Percentiles rank a stretch among this genome's conserved stretches.
These are phyloP conservation scores for Anthopleura xanthogrammica DNA, from an alignment of 92 coral and sea anemone species.

Conservation along the genomic window DNA sequence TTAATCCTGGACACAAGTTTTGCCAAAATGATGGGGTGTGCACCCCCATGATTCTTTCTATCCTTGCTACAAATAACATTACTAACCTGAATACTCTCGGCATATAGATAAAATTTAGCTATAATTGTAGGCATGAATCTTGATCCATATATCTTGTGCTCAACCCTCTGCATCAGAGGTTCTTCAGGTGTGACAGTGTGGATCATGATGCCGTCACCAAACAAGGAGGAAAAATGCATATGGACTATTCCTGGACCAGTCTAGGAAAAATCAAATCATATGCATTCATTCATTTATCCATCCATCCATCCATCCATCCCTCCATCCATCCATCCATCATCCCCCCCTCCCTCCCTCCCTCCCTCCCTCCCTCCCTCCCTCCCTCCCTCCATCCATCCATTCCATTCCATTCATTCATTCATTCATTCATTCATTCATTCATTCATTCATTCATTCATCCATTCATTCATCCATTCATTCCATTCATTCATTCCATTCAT, in stretches of 20 bases:
- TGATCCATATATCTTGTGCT: constrained; percentile 61
- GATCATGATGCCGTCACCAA: constrained; percentile 64
- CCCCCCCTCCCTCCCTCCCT: background rate
- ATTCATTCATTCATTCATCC: too few relatives aligned
- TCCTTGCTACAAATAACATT: background rate
- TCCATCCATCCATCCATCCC: background rate
- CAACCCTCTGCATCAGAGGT: constrained; percentile 80
- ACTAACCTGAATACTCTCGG: constrained; percentile 80
- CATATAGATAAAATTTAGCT: constrained; percentile 59
- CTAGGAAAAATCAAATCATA: constrained; percentile 25
- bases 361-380: background rate
- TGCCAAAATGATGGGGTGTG: too few relatives aligned
- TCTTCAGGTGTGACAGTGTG: constrained; percentile 82
- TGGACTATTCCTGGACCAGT: constrained; percentile 97
- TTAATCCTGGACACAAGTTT: too few relatives aligned
- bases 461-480: too few relatives aligned
- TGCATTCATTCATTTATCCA: background rate
- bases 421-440: too few relatives aligned
- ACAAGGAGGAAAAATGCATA: constrained; percentile 49
- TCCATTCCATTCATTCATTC: too few relatives aligned
- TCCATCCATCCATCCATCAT: background rate
- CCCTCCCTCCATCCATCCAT: background rate
- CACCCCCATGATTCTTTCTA: background rate
- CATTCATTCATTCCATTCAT: too few relatives aligned
- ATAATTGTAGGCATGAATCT: constrained; percentile 51